Evolutionary conservation across 2,888 invertebrate species (phyloP).

Genomic region (Zaprionus obscuricornis): DNA sequence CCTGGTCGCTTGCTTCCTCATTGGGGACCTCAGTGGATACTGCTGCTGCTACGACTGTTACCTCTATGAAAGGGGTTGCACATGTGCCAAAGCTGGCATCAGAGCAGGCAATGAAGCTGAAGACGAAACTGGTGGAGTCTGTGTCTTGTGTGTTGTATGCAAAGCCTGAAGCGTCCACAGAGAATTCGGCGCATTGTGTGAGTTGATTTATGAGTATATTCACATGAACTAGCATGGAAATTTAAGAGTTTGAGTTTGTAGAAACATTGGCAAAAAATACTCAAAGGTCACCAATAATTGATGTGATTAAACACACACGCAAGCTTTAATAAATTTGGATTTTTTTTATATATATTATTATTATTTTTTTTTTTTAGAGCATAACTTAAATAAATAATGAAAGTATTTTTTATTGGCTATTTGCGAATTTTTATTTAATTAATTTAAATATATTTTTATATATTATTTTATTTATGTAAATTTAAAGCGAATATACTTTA

Average conservation of each 20-base stretch:
- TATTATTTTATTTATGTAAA: too few relatives aligned
- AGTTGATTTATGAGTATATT: conserved; percentile 47
- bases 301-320: not conserved
- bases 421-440: too few relatives aligned
- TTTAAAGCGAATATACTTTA: too few relatives aligned
- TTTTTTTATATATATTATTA: not conserved
- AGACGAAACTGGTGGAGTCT: conserved; percentile 3
- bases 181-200: conserved; percentile 52
- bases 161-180: conserved; percentile 50
- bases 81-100: too few relatives aligned
- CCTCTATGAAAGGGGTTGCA: conserved; percentile 8
- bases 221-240: conserved; percentile 4
- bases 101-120: too few relatives aligned
- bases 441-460: too few relatives aligned
- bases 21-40: conserved; percentile 11
- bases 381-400: not conserved
- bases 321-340: not conserved
- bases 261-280: not conserved
- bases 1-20: conserved; percentile 28
- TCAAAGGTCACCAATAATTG: conserved; percentile 2
- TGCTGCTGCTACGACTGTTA: conserved; percentile 5
- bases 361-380: not conserved
- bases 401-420: too few relatives aligned
- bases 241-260: conserved; percentile 1
- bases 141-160: conserved; percentile 76